A percentile compares a stretch with the other conserved stretches of the same genome.
These are phyloP conservation scores for Aspidoscelis tigris DNA, from an alignment of 2,113 vertebrate species.

Conservation along the genomic window DNA sequence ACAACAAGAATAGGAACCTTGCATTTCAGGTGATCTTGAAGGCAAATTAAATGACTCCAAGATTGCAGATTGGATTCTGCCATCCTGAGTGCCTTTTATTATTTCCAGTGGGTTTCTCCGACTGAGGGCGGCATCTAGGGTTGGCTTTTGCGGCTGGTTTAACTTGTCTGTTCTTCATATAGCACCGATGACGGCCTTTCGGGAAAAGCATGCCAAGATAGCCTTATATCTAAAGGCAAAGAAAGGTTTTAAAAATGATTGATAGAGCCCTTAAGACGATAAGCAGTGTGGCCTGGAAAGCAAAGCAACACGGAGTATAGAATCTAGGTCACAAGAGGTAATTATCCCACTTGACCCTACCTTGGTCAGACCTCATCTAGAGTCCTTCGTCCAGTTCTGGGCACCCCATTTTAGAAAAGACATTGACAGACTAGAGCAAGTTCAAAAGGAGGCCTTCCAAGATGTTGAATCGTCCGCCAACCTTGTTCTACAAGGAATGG, in stretches of 20 bases:
- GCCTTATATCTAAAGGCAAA: slow-evolving; percentile 38
- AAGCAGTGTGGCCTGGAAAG: slow-evolving; percentile 32
- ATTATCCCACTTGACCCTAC: too few relatives aligned
- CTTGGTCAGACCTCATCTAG: too few relatives aligned
- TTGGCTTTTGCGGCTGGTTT: slow-evolving; percentile 1
- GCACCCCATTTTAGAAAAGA: too few relatives aligned
- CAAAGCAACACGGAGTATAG: neutral
- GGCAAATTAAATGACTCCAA: slow-evolving; percentile 43
- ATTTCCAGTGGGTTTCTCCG: slow-evolving; percentile 22
- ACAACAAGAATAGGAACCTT: neutral
- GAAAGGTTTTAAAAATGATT: slow-evolving; percentile 44
- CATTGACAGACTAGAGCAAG: too few relatives aligned
- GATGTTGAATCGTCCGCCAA: too few relatives aligned
- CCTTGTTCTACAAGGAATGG: too few relatives aligned
- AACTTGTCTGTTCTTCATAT: slow-evolving; percentile 22
- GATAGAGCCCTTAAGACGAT: slow-evolving; percentile 29
- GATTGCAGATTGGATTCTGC: slow-evolving; percentile 36
- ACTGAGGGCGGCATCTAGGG: slow-evolving; percentile 7
- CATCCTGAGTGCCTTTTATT: slow-evolving; percentile 23
- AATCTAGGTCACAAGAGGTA: too few relatives aligned
- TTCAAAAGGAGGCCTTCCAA: too few relatives aligned
- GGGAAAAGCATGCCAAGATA: slow-evolving; percentile 28
- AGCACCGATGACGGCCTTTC: neutral
- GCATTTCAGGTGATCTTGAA: slow-evolving; percentile 47
- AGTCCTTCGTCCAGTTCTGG: too few relatives aligned